Evolutionary conservation across 2,888 invertebrate species (phyloP), one percentile per base, ranked within the genome.

Genomic region (Lasioglossum lativentre): DNA sequence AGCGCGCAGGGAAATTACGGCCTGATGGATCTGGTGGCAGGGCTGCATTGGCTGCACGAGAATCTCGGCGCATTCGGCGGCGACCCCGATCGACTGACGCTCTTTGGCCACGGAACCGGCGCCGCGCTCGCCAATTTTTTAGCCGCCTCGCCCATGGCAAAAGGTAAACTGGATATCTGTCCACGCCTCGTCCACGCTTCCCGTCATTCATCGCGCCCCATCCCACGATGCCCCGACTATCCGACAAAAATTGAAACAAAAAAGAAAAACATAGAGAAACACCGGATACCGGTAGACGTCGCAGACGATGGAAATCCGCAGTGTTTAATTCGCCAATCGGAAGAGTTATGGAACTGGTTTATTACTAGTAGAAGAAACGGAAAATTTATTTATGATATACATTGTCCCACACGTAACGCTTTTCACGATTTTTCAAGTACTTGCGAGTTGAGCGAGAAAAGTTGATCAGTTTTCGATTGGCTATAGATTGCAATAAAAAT

Each of bases 41-140:
- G 99, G 27, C 96, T 99, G 79, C 99, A 99, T 95, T 99, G 99
- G 99, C 96, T 99, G 81, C 97, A 98, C 93, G 98, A 99, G 95
- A 99, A 99, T 95, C 96, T 99, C 84, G 98, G 97, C 4, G 98
- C 98, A 2, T 99, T 99, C 95, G 99, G 99, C 38, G 99, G 99
- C 30, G 98, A 99, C 96, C 98, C 99, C 8, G 97, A 98, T 94
- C 97, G 98, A 90, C 98, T 99, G 86, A 99, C 99, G 0, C 96
- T 99, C 87, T 97, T 99, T 96, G 99, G 99, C 4, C 99, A 99
- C 95, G 98, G 99, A 45, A 98, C 99, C 45, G 99, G 99, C 10
- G 99, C 99, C 16, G 98, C 99, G 2, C 96, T 99, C 76, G 99
- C 99, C 91, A 99, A 99, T 96, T 98, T 99, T 93, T 97, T 99